phyloP scores from a whole-genome alignment of 2,888 invertebrate genomes.

The Corythucha ciliata region DNA sequence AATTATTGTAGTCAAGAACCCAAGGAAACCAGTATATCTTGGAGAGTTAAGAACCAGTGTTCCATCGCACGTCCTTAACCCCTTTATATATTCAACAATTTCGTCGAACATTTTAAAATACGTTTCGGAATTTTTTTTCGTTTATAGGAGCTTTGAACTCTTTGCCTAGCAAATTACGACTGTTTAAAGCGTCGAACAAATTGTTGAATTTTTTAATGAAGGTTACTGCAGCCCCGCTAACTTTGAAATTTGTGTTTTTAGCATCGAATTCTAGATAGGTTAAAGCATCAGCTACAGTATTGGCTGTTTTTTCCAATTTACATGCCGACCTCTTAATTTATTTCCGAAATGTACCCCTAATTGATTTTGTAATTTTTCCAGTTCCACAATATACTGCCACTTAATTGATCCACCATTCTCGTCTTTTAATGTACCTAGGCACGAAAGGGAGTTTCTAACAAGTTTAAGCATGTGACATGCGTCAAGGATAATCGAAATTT shows the following conservation, averaged over 20 bases:
- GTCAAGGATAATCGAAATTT: constrained; percentile 30
- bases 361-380: neutral
- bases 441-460: constrained; percentile 27
- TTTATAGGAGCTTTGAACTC: neutral
- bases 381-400: neutral
- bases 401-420: neutral
- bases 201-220: no score
- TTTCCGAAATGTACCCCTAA: constrained; percentile 22
- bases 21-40: neutral
- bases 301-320: constrained; percentile 18
- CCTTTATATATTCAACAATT: neutral
- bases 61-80: neutral
- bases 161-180: neutral
- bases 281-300: constrained; percentile 22
- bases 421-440: constrained; percentile 14
- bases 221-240: neutral
- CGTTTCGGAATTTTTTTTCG: no score
- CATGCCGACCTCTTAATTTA: constrained; percentile 27
- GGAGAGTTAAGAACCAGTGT: neutral
- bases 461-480: constrained; percentile 30
- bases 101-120: no score
- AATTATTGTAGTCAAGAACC: constrained; percentile 10
- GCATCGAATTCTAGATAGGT: constrained; percentile 1
- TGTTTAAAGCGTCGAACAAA: no score
- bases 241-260: neutral